Evolutionary conservation across 2,113 vertebrate species (phyloP).

Genomic region (Prunella himalayana): DNA sequence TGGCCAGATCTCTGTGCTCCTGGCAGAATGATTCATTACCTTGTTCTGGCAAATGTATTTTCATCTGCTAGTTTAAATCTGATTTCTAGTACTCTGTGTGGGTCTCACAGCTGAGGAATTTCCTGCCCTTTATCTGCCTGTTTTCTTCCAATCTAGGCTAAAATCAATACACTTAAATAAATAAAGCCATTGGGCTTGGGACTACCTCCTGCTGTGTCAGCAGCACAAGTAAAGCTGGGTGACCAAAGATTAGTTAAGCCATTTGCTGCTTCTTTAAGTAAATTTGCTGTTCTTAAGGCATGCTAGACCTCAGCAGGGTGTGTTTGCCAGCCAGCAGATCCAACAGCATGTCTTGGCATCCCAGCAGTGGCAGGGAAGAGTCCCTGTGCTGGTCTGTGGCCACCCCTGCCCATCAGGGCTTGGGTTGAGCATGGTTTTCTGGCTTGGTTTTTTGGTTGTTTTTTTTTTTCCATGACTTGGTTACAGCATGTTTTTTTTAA

Average conservation of each 20-base stretch:
- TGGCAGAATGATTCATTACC: conserved; percentile 54
- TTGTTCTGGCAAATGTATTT: conserved; percentile 57
- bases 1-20: conserved; percentile 13
- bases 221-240: conserved; percentile 5
- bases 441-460: no score
- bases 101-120: conserved; percentile 60
- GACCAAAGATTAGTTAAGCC: conserved; percentile 55
- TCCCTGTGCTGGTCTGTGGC: background rate
- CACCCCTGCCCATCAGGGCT: background rate
- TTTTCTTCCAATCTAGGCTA: conserved; percentile 52
- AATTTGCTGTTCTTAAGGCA: background rate
- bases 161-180: conserved; percentile 68
- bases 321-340: background rate
- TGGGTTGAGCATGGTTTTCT: background rate
- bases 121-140: conserved; percentile 45
- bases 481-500: background rate
- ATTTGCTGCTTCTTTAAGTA: conserved; percentile 36
- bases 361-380: background rate
- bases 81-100: conserved; percentile 23
- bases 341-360: background rate
- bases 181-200: conserved; percentile 19
- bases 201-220: conserved; percentile 48
- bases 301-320: background rate
- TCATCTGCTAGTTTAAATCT: conserved; percentile 61
- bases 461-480: background rate